Evolutionary conservation across 2,797 vertebrate species (phyloP), one percentile per base, ranked within the genome.

Genomic region (Octomys mimax): DNA sequence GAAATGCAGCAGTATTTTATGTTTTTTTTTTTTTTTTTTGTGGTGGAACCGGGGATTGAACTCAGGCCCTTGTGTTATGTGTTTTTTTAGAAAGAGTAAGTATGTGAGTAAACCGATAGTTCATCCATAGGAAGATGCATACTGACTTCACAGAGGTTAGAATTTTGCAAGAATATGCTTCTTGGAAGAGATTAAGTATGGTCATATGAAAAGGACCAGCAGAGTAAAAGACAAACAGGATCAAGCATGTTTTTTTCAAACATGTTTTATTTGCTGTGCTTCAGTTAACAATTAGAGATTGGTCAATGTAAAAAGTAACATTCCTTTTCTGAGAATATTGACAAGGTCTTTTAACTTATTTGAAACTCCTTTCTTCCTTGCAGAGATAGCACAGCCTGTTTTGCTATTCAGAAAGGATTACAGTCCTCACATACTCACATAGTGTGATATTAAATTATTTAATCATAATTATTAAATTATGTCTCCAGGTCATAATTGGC

Each of bases 361-460:
- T 59, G 64, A 70, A 88, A 49, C 16, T 81, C 64, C 54, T 96
- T 46, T 97, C 36, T 95, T 75, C 62, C 96, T 98, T 97, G n/a
- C 98, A 99, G 99, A 97, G 99, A 99, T 98, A 99, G 99, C 97
- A 99, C 99, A 1, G 99, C 99, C 6, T 99, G 99, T 97, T 99
- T 99, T 98, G 99, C 99, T 94, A 99, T 99, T 98, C 99, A 99
- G 98, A 99, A 99, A 97, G 99, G 99, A 93, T 99, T 99, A 77
- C 99, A 99, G 88, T 99, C 99, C 9, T 99, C 99, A 28, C 99
- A 99, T 89, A 99, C 42, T 42, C 42, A 42, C 42, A 42, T 42
- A 42, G 42, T 42, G 99, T 98, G 99, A 99, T 98, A 99, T 99
- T 98, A 99, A 99, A 96, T 99, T 99, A 97, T 99, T 99, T 98